Base-by-base conservation (phyloP, 2,113 vertebrate species). In the Ophthalmolycus amberensis region DNA sequence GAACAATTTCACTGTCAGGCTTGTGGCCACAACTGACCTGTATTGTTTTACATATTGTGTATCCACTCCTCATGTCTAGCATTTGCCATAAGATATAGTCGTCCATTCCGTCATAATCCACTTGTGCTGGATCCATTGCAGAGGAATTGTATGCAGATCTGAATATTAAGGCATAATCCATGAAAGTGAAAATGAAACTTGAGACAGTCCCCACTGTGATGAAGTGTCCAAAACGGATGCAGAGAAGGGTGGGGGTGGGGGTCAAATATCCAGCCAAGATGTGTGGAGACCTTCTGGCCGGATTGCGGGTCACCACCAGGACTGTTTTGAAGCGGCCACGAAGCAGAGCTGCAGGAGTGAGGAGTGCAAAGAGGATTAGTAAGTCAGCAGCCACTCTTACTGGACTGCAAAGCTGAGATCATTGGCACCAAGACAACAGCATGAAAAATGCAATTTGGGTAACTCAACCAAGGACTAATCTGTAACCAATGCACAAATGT, bases 311-410 rank as follows among this genome's bases (percentile, higher is more conserved):
- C 81, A 86, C 80, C 84, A 88, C 86, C 80, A 89, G 84, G 42
- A 68, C 85, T 71, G 75, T 72, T 88, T 74, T 63, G 75, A 89
- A 85, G 65, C 78, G 56, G 84, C 67, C 58, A 74, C 64, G 29
- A 37, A 82, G 90, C 69, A 75, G 85, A 83, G 77, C 75, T 76
- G 60, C 77, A 82, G 82, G 74, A 92, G 88, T 80, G 85, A 90
- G 69, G 83, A 88, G 73, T 59, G 74, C 88, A 94, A 95, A 95
- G 92, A 93, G 92, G 94, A 95, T 95, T 95, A 94, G 68, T 90
- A 90, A 92, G 90, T 91, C 90, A 93, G 92, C 90, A 85, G 91
- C 88, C 85, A 89, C 89, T 90, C 86, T 88, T 70, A 60, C 75
- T 86, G 73, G 60, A 81, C 63, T 66, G 66, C 29, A 71, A 75